Percentiles rank a stretch among this genome's conserved stretches.
Conservation (phyloP, 2,888 invertebrate species). For the Ophioninae sp. region DNA sequence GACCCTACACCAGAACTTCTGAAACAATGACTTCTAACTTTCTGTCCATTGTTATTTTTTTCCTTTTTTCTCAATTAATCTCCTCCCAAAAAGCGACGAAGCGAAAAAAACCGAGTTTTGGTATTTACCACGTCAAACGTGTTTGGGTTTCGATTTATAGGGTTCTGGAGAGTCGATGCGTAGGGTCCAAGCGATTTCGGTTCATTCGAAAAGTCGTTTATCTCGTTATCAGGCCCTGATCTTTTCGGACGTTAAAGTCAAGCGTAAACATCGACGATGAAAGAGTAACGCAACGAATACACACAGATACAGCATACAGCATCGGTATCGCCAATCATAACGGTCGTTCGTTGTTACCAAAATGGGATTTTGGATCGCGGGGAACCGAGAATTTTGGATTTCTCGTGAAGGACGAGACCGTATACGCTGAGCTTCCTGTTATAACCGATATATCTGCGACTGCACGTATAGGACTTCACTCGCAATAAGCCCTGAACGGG, state of each 20-base stretch:
- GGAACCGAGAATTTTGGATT: constrained; percentile 44
- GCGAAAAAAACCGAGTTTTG: too few species aligned
- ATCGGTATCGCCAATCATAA: constrained; percentile 43
- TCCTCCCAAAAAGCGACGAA: too few species aligned
- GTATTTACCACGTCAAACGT: too few species aligned
- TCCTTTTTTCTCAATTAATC: too few species aligned
- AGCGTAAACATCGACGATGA: constrained; percentile 20
- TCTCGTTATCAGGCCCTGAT: constrained; percentile 10
- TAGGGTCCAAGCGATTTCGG: too few species aligned
- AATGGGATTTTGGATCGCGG: constrained; percentile 53
- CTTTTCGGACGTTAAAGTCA: constrained; percentile 41
- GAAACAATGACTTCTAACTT: too few species aligned
- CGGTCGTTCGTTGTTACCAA: constrained; percentile 54
- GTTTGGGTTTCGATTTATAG: too few species aligned
- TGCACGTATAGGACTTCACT: constrained; percentile 35
- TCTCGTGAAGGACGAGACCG: constrained; percentile 19
- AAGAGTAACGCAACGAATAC: constrained; percentile 41
- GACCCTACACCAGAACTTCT: too few species aligned
- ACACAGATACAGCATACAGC: not conserved
- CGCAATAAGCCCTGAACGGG: constrained; percentile 43
- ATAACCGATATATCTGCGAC: constrained; percentile 16
- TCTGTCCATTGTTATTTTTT: too few species aligned
- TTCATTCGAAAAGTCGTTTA: not conserved
- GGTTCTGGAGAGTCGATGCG: too few species aligned
- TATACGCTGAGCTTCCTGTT: constrained; percentile 38